phyloP scores from a whole-genome alignment of 1,140 invertebrate genomes.

The Sweltsa coloradensis region DNA sequence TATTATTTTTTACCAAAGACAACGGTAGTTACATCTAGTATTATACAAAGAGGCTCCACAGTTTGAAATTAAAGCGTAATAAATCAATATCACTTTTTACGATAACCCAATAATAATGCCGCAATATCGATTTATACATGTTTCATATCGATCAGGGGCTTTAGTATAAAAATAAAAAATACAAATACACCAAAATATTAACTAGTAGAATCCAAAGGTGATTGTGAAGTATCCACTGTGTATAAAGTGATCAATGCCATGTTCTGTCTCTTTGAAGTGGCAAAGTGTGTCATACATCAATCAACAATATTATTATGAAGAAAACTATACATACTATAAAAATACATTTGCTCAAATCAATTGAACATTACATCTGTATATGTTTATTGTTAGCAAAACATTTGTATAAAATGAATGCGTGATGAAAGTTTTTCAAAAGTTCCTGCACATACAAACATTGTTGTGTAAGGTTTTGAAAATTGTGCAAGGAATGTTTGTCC shows the following conservation, averaged over 20 bases:
- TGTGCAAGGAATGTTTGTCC: too few relatives aligned
- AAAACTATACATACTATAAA: slow-evolving; percentile 8
- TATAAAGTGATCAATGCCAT: slow-evolving; percentile 2
- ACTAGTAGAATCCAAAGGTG: too few relatives aligned
- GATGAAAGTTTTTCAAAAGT: too few relatives aligned
- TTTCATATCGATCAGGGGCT: slow-evolving; percentile 13
- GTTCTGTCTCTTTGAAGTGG: slow-evolving; percentile 1
- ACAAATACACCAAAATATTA: slow-evolving; percentile 11
- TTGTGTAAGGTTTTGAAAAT: too few relatives aligned
- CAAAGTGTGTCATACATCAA: slow-evolving; percentile 2
- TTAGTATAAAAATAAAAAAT: not conserved
- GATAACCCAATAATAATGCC: not conserved
- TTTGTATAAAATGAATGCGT: too few relatives aligned
- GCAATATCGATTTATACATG: slow-evolving; percentile 8
- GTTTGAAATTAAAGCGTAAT: too few relatives aligned
- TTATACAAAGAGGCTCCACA: too few relatives aligned
- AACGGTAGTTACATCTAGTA: not conserved
- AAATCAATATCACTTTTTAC: not conserved
- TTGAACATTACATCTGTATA: slow-evolving; percentile 7
- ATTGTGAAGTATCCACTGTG: slow-evolving; percentile 1
- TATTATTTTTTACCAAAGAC: slow-evolving; percentile 4
- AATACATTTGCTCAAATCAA: slow-evolving; percentile 13
- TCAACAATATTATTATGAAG: slow-evolving; percentile 4
- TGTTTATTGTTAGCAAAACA: slow-evolving; percentile 13
- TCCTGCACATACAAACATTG: too few relatives aligned